Evolutionary conservation across 2,888 invertebrate genomes (phyloP).

Genomic region (Drosophila paramelanica): DNA sequence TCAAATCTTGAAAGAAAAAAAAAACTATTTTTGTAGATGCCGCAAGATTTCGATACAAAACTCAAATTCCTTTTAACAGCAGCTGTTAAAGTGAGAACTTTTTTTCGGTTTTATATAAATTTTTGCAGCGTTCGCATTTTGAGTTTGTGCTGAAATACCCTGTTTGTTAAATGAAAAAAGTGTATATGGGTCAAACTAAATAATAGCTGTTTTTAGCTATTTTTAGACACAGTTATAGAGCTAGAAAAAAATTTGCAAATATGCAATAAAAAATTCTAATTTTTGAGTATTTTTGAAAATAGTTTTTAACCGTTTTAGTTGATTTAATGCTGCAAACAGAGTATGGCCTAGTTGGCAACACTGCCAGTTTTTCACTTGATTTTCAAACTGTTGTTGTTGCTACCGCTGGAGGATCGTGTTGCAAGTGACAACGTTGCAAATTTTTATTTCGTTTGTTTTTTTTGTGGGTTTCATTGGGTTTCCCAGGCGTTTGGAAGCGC

Average conservation of each 20-base stretch:
- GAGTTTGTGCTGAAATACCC: constrained; percentile 3
- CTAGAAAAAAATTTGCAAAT: too few species aligned
- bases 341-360: too few species aligned
- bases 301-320: too few species aligned
- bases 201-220: too few species aligned
- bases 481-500: constrained; percentile 31
- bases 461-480: constrained; percentile 4
- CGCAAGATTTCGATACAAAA: constrained; percentile 17
- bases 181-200: background rate
- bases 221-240: too few species aligned
- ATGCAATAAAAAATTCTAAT: too few species aligned
- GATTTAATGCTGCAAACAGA: too few species aligned
- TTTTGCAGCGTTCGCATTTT: constrained; percentile 47
- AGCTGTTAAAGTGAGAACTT: constrained; percentile 18
- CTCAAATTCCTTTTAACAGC: constrained; percentile 20
- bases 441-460: constrained; percentile 7
- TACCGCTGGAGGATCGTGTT: constrained; percentile 38
- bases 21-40: constrained; percentile 28
- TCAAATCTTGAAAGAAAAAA: background rate
- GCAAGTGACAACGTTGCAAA: constrained; percentile 46
- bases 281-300: too few species aligned
- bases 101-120: background rate
- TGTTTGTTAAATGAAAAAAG: background rate
- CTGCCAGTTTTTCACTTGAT: background rate
- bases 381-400: constrained; percentile 2